Conservation (phyloP, 2,888 invertebrate genomes). For the Anthrax anthrax region DNA sequence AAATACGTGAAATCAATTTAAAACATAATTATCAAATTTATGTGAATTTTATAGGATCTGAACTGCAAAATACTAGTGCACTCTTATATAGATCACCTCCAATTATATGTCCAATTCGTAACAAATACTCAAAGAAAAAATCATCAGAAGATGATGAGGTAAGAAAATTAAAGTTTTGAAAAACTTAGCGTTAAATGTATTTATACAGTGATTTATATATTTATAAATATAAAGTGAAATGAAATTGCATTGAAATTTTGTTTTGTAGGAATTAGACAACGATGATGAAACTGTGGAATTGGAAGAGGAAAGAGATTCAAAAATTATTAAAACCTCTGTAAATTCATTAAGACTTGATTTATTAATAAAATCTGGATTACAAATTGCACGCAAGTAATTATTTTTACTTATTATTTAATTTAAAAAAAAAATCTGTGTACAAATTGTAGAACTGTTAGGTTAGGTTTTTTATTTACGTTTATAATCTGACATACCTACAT, state of each 20-base stretch:
- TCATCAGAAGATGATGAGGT: not conserved
- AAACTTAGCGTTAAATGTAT: no score
- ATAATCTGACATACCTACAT: no score
- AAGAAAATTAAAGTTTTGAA: not conserved
- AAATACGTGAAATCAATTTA: no score
- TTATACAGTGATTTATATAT: no score
- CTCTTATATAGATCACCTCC: no score
- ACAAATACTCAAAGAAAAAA: not conserved
- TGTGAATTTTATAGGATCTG: no score
- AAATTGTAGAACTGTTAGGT: not conserved
- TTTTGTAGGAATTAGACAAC: slow-evolving; percentile 37
- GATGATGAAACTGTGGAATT: slow-evolving; percentile 35
- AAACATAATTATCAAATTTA: no score
- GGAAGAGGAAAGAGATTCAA: slow-evolving; percentile 45
- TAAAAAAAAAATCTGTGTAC: not conserved
- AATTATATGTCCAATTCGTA: no score
- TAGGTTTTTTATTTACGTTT: not conserved
- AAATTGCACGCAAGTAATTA: slow-evolving; percentile 56
- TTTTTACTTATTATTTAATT: not conserved
- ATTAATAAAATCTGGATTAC: slow-evolving; percentile 52
- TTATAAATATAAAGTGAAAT: no score
- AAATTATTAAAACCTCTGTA: slow-evolving; percentile 46
- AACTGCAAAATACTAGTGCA: no score
- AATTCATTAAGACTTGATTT: slow-evolving; percentile 56
- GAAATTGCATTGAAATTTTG: no score